Percentiles rank a stretch among this genome's conserved stretches.
phyloP scores from a whole-genome alignment of 2,888 invertebrate genomes.

The Pachydiplax longipennis region DNA sequence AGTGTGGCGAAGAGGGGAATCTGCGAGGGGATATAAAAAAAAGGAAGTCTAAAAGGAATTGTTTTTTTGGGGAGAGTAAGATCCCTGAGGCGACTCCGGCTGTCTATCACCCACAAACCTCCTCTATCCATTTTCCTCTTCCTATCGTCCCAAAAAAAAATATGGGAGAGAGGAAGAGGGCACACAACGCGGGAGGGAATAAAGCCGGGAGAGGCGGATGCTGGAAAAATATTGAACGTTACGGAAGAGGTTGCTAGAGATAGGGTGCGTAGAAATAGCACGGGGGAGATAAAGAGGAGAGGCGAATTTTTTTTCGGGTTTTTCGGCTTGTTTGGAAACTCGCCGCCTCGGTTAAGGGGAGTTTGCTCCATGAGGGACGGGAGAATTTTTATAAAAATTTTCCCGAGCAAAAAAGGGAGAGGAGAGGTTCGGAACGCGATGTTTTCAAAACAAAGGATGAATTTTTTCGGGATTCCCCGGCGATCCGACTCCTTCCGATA shows the following conservation, averaged over 20 bases:
- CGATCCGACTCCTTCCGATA: not conserved
- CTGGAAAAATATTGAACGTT: not conserved
- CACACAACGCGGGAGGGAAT: not conserved
- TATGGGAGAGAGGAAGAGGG: not conserved
- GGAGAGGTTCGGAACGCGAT: not conserved
- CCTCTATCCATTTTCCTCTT: no score
- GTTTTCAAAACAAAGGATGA: not conserved
- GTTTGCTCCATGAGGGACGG: not conserved
- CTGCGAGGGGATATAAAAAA: not conserved
- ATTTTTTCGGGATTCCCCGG: not conserved
- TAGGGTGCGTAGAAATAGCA: not conserved
- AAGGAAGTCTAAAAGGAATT: not conserved
- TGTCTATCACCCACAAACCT: no score
- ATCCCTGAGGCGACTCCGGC: not conserved
- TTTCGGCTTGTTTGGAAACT: not conserved
- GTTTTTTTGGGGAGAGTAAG: not conserved
- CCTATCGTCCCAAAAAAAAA: not conserved
- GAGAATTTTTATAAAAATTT: not conserved
- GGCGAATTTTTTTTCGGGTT: not conserved
- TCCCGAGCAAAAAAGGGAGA: not conserved
- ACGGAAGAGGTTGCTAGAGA: not conserved
- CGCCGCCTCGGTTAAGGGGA: not conserved
- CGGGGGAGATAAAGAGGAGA: not conserved
- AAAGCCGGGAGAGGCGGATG: not conserved
- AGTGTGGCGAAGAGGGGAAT: not conserved